Percentiles rank a stretch among this genome's conserved stretches.
phyloP scores from a whole-genome alignment of 2,888 invertebrate genomes.

The Dorcus parallelipipedus region DNA sequence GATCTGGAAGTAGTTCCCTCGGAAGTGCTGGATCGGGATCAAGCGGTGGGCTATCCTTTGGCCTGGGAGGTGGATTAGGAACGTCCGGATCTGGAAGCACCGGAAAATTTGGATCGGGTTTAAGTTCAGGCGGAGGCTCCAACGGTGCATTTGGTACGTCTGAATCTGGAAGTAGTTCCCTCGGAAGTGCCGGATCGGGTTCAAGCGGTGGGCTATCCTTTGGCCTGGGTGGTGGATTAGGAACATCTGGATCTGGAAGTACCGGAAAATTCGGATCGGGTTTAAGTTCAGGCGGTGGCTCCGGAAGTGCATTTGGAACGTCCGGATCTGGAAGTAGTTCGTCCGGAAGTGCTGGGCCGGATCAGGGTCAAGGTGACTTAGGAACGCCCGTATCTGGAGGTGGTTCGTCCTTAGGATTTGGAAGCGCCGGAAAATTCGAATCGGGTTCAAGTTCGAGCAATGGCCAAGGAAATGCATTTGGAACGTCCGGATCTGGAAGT shows the following conservation, averaged over 20 bases:
- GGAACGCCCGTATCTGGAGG: background rate
- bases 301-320: background rate
- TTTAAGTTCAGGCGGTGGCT: background rate
- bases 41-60: background rate
- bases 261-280: background rate
- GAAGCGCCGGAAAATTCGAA: background rate
- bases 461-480: background rate
- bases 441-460: background rate
- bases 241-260: background rate
- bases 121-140: background rate
- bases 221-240: background rate
- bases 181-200: background rate
- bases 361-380: background rate
- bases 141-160: background rate
- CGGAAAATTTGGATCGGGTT: background rate
- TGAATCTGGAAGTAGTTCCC: background rate
- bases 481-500: background rate
- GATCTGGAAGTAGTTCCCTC: no score
- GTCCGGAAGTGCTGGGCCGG: no score
- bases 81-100: background rate
- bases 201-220: background rate
- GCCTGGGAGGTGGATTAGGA: background rate
- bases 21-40: no score
- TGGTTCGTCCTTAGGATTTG: background rate
- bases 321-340: slow-evolving; percentile 1